phyloP scores from a whole-genome alignment of 2,888 invertebrate species.

The Zaprionus bogoriensis region DNA sequence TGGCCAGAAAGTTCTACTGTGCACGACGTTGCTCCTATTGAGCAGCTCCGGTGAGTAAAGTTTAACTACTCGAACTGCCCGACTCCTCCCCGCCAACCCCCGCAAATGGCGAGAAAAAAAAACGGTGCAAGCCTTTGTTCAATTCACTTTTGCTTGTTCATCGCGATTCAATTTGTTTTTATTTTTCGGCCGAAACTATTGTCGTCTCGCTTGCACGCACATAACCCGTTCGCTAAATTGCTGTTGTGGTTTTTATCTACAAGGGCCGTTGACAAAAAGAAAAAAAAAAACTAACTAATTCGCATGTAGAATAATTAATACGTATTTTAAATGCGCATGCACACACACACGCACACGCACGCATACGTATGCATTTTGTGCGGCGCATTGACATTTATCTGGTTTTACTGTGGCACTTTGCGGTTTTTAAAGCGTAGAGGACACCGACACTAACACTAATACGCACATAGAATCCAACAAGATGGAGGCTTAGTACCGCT shows the following conservation, averaged over 20 bases:
- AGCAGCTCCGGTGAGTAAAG: constrained; percentile 69
- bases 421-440: constrained; percentile 22
- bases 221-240: constrained; percentile 40
- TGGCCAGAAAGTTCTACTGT: constrained; percentile 62
- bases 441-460: constrained; percentile 2
- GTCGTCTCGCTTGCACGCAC: constrained; percentile 40
- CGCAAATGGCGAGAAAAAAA: constrained; percentile 29
- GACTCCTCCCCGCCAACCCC: not conserved
- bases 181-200: constrained; percentile 33
- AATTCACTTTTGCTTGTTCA: constrained; percentile 60
- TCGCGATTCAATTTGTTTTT: constrained; percentile 53
- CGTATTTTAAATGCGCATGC: not conserved
- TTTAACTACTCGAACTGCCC: constrained; percentile 14
- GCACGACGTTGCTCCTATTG: constrained; percentile 59
- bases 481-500: constrained; percentile 45
- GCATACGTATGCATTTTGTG: constrained; percentile 1
- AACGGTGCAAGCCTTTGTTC: constrained; percentile 60
- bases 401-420: constrained; percentile 31
- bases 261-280: constrained; percentile 24
- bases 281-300: constrained; percentile 15
- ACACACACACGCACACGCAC: constrained; percentile 2
- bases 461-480: constrained; percentile 37
- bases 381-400: constrained; percentile 36
- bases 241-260: constrained; percentile 43
- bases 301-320: constrained; percentile 29